Conservation (phyloP, 2,888 invertebrate species). For the Colostygia pectinataria region DNA sequence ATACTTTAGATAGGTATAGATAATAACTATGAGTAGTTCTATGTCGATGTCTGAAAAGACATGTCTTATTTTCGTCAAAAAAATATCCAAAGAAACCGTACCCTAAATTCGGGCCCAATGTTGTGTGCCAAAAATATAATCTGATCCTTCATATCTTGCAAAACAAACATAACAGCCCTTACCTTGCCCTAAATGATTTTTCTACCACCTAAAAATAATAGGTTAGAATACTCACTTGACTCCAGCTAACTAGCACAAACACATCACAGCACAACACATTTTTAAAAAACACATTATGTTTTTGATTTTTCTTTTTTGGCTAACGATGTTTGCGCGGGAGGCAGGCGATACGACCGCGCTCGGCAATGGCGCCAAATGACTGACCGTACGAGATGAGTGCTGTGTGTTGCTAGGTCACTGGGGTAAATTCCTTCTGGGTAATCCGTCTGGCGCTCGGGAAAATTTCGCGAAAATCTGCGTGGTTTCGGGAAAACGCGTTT, state of each 20-base stretch:
- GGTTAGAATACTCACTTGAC: constrained; percentile 20
- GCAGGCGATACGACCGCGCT: constrained; percentile 49
- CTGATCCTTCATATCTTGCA: constrained; percentile 19
- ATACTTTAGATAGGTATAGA: not conserved
- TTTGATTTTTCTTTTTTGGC: constrained; percentile 41
- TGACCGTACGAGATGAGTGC: constrained; percentile 56
- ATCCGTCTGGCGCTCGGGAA: constrained; percentile 18
- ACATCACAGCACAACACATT: constrained; percentile 42
- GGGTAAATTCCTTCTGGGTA: constrained; percentile 38
- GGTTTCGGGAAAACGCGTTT: constrained; percentile 1
- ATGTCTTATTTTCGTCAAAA: constrained; percentile 2
- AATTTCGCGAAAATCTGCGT: constrained; percentile 26
- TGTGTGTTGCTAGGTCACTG: constrained; percentile 52
- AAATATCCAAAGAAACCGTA: constrained; percentile 3
- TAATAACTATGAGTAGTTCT: not conserved
- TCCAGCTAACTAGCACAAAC: constrained; percentile 39
- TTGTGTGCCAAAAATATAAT: constrained; percentile 19
- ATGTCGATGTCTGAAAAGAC: not conserved
- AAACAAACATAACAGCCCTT: constrained; percentile 20
- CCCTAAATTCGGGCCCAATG: constrained; percentile 7
- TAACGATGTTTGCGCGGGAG: constrained; percentile 43
- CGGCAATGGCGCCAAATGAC: constrained; percentile 64
- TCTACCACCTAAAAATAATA: not conserved
- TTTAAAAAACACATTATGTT: constrained; percentile 41
- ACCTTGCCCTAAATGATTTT: constrained; percentile 7